phyloP scores from a whole-genome alignment of 2,113 vertebrate species.

The Coregonus clupeaformis region DNA sequence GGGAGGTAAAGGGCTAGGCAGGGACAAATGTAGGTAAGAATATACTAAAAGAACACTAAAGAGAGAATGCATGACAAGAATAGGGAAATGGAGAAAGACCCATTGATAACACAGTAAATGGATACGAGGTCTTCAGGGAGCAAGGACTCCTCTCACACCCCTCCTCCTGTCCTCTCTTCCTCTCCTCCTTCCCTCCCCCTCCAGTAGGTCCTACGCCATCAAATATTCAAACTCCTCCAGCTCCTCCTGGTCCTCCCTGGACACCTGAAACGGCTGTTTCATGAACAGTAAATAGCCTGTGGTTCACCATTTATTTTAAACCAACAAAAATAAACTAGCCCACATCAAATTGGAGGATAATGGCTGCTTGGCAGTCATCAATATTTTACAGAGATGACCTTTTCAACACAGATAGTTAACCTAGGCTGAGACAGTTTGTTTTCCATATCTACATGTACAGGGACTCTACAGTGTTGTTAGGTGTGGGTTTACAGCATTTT shows the following conservation, averaged over 20 bases:
- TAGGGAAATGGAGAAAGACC: too few relatives aligned
- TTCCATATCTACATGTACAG: background rate
- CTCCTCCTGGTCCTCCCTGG: constrained; percentile 10
- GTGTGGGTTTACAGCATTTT: too few relatives aligned
- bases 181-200: background rate
- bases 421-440: background rate
- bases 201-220: constrained; percentile 14
- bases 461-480: background rate
- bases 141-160: too few relatives aligned
- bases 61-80: too few relatives aligned
- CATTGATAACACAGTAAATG: background rate
- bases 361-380: constrained; percentile 1
- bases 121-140: background rate
- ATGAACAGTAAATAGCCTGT: constrained; percentile 28
- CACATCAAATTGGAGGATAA: background rate
- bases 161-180: too few relatives aligned
- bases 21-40: too few relatives aligned
- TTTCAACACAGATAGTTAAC: constrained; percentile 24
- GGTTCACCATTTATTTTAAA: constrained; percentile 19
- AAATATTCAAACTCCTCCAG: constrained; percentile 51
- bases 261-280: constrained; percentile 41
- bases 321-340: constrained; percentile 13
- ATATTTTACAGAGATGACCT: constrained; percentile 34
- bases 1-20: too few relatives aligned
- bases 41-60: too few relatives aligned